These are phyloP conservation scores for Trichomalopsis sarcophagae DNA, from an alignment of 1,140 invertebrate genomes.

Conservation along the genomic window DNA sequence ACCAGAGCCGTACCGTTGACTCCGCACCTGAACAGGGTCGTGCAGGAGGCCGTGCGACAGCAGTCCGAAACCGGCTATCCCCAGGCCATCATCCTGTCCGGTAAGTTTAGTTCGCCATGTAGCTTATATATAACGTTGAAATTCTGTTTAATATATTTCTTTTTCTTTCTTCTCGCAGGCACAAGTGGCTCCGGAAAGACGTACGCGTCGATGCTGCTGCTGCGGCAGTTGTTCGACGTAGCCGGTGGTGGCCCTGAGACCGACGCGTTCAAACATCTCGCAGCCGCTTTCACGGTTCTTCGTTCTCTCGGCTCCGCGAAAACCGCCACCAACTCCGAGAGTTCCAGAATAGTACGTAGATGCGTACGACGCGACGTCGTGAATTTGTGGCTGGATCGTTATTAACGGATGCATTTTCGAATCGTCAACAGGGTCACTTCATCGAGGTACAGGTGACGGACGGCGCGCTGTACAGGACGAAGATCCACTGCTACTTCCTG, in stretches of 20 bases:
- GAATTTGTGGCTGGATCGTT: too few species aligned
- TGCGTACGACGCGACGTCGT: background rate
- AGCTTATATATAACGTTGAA: too few species aligned
- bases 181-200: slow-evolving; percentile 97
- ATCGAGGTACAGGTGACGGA: slow-evolving; percentile 98
- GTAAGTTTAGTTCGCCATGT: slow-evolving; percentile 70
- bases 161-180: slow-evolving; percentile 74
- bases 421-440: slow-evolving; percentile 87
- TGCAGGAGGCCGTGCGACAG: slow-evolving; percentile 93
- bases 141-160: too few species aligned
- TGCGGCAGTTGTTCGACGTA: slow-evolving; percentile 93
- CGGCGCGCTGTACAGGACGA: slow-evolving; percentile 94
- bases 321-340: slow-evolving; percentile 92
- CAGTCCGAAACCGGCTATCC: slow-evolving; percentile 95
- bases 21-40: slow-evolving; percentile 88
- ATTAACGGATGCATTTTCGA: background rate
- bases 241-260: slow-evolving; percentile 95
- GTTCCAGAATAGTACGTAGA: slow-evolving; percentile 91
- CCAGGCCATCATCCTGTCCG: slow-evolving; percentile 94
- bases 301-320: slow-evolving; percentile 93
- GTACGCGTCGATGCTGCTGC: slow-evolving; percentile 92
- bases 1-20: slow-evolving; percentile 83
- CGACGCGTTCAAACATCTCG: slow-evolving; percentile 96
- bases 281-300: slow-evolving; percentile 94
- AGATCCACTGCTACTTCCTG: slow-evolving; percentile 96